phyloP scores from a whole-genome alignment of 2,113 vertebrate species.

The Phodopus roborovskii region DNA sequence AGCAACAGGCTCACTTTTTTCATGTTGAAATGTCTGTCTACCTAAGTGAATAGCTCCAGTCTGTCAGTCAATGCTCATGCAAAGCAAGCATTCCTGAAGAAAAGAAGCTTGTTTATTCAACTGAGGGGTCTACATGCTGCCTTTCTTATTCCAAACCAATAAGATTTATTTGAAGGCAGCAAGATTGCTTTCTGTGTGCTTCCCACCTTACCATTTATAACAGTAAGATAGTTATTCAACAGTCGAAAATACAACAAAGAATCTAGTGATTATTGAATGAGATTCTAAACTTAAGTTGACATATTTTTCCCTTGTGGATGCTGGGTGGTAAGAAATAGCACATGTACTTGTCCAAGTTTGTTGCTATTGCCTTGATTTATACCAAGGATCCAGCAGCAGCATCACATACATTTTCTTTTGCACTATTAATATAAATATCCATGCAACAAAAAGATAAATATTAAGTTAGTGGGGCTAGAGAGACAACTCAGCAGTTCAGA shows the following conservation, averaged over 20 bases:
- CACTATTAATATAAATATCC: not conserved
- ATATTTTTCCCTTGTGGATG: not conserved
- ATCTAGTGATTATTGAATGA: not conserved
- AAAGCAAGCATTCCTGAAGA: not conserved
- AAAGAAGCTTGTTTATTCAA: not conserved
- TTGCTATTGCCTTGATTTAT: not conserved
- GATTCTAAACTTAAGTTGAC: constrained; percentile 20
- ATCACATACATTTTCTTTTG: not conserved
- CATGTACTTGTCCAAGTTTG: not conserved
- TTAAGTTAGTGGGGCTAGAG: not conserved
- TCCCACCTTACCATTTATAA: not conserved
- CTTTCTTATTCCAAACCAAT: not conserved
- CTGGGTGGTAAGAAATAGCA: not conserved
- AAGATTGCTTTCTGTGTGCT: not conserved
- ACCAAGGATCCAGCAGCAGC: not conserved
- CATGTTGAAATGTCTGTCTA: constrained; percentile 3
- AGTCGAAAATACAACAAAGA: constrained; percentile 4
- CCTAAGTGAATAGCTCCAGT: not conserved
- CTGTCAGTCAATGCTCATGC: not conserved
- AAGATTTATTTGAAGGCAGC: not conserved
- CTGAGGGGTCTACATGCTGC: not conserved
- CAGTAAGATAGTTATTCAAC: not conserved
- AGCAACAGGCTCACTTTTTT: not conserved
- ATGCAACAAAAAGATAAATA: not conserved
- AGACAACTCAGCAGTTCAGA: not conserved